A percentile compares a stretch with the other conserved stretches of the same genome.
phyloP scores from a whole-genome alignment of 1,140 invertebrate genomes.

The Brachionus angularis region DNA sequence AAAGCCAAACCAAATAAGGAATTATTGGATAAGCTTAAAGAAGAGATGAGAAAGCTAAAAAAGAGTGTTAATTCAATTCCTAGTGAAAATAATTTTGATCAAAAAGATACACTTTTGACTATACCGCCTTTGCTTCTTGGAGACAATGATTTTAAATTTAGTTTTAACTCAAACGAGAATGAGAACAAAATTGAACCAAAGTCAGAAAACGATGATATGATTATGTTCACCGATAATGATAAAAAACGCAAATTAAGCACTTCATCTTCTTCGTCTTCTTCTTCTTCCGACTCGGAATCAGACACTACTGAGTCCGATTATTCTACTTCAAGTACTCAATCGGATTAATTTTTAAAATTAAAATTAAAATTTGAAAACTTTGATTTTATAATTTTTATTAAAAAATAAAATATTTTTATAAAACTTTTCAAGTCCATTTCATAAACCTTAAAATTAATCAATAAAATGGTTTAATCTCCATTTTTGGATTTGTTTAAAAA shows the following conservation, averaged over 20 bases:
- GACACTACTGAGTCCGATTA: slow-evolving; percentile 21
- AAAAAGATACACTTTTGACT: background rate
- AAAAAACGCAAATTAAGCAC: slow-evolving; percentile 54
- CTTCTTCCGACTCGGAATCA: slow-evolving; percentile 48
- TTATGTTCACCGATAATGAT: slow-evolving; percentile 68
- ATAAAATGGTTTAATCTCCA: no score
- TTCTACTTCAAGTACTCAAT: slow-evolving; percentile 1
- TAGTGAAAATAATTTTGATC: background rate
- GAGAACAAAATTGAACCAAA: slow-evolving; percentile 66
- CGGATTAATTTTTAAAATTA: slow-evolving; percentile 19
- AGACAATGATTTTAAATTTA: slow-evolving; percentile 13
- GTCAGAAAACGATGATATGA: slow-evolving; percentile 68
- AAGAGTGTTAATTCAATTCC: slow-evolving; percentile 23
- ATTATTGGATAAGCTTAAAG: slow-evolving; percentile 79
- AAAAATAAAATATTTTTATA: no score
- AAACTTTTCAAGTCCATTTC: no score
- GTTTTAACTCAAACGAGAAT: slow-evolving; percentile 57
- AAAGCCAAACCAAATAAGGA: slow-evolving; percentile 87
- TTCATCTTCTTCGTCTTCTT: slow-evolving; percentile 50
- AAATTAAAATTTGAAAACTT: no score
- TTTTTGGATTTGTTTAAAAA: no score
- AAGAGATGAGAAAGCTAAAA: slow-evolving; percentile 78
- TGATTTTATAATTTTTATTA: no score
- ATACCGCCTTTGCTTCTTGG: background rate
- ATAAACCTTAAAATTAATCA: no score